These are phyloP conservation scores for Cryptosula pallasiana DNA, from an alignment of 2,888 invertebrate species.

Conservation along the genomic window DNA sequence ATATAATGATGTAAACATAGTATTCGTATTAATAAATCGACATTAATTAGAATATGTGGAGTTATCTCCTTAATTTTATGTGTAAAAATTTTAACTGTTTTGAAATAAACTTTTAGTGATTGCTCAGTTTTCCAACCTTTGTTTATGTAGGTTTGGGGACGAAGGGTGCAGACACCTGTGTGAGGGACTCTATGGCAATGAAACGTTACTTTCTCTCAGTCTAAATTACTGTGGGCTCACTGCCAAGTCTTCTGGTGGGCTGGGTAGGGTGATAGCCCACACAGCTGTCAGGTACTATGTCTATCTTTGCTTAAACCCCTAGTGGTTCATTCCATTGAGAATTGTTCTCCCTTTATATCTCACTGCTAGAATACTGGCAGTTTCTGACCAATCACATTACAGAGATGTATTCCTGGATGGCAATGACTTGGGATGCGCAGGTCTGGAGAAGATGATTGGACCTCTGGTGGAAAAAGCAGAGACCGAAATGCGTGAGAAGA, in stretches of 20 bases:
- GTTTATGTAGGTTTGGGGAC: constrained; percentile 47
- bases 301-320: too few relatives aligned
- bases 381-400: too few relatives aligned
- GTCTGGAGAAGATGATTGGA: constrained; percentile 43
- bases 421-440: constrained; percentile 49
- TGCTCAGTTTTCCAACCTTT: too few relatives aligned
- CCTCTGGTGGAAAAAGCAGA: constrained; percentile 45
- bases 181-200: constrained; percentile 41
- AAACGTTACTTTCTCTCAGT: constrained; percentile 42
- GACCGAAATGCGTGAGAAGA: constrained; percentile 34
- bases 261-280: constrained; percentile 42
- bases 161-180: constrained; percentile 45
- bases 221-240: constrained; percentile 48
- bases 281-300: constrained; percentile 47
- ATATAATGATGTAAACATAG: too few relatives aligned
- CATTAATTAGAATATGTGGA: too few relatives aligned
- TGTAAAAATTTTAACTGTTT: too few relatives aligned
- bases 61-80: too few relatives aligned
- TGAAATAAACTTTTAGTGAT: too few relatives aligned
- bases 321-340: too few relatives aligned
- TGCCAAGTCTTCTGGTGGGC: constrained; percentile 38
- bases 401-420: constrained; percentile 51
- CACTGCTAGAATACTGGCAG: too few relatives aligned
- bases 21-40: too few relatives aligned
- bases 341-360: too few relatives aligned